These are phyloP conservation scores for Penaeus vannamei DNA, from an alignment of 1,140 invertebrate genomes.

Conservation along the genomic window DNA sequence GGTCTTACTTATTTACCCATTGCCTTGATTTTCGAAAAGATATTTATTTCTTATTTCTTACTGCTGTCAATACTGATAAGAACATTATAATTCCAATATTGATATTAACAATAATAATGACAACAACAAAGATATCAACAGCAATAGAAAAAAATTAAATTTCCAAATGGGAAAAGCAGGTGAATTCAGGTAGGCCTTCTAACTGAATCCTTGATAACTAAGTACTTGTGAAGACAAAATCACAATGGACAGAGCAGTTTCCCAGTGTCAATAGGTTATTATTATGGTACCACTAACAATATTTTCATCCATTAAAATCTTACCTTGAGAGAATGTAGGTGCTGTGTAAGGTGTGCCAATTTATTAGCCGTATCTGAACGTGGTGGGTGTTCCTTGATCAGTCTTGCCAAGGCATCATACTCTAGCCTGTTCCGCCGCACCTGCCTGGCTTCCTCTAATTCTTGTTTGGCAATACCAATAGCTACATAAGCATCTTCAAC, in stretches of 20 bases:
- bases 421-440: slow-evolving; percentile 90
- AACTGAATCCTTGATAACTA: too few species aligned
- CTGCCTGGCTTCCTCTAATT: slow-evolving; percentile 72
- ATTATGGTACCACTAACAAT: not conserved
- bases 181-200: too few species aligned
- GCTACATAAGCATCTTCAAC: slow-evolving; percentile 66
- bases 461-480: slow-evolving; percentile 70
- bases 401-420: slow-evolving; percentile 92
- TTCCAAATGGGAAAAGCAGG: too few species aligned
- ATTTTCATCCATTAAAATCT: slow-evolving; percentile 15
- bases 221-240: too few species aligned
- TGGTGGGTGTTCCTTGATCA: slow-evolving; percentile 92
- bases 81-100: not conserved
- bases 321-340: slow-evolving; percentile 79
- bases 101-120: too few species aligned
- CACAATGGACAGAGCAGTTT: too few species aligned
- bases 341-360: slow-evolving; percentile 81
- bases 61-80: not conserved
- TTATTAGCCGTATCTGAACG: slow-evolving; percentile 86
- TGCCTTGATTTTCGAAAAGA: too few species aligned
- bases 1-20: too few species aligned
- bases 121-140: too few species aligned
- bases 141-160: too few species aligned
- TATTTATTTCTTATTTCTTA: too few species aligned
- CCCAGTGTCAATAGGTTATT: not conserved